phyloP scores from a whole-genome alignment of 2,797 vertebrate genomes.

The Myotis myotis region DNA sequence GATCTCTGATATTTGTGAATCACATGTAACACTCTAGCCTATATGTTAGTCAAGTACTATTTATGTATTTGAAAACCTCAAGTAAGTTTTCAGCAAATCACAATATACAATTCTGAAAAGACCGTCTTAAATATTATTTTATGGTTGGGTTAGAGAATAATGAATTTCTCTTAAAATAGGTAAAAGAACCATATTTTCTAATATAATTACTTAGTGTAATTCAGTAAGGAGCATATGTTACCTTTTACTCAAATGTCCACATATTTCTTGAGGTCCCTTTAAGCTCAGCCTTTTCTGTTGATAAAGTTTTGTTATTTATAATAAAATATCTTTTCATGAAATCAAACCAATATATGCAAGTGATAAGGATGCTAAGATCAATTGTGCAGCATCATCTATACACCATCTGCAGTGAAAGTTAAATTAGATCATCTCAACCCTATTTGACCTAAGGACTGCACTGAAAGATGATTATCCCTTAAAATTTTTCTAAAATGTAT shows the following conservation, averaged over 20 bases:
- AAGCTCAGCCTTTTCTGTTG: background rate
- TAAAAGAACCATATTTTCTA: background rate
- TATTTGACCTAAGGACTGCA: background rate
- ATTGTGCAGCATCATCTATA: background rate
- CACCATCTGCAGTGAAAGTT: background rate
- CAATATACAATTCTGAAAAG: background rate
- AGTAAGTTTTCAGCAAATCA: background rate
- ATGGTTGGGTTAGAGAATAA: background rate
- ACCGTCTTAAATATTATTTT: background rate
- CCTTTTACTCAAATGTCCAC: background rate
- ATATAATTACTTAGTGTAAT: background rate
- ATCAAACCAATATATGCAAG: background rate
- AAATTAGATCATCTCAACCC: background rate
- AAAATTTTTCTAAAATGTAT: background rate
- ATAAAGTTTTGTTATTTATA: background rate
- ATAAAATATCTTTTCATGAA: constrained; percentile 3
- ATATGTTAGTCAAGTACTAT: background rate
- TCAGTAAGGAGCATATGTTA: background rate
- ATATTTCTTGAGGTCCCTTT: constrained; percentile 22
- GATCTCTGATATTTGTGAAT: background rate
- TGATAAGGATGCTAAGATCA: background rate
- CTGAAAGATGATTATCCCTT: background rate
- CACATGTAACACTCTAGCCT: background rate
- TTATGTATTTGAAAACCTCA: background rate
- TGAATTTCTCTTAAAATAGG: background rate